Evolutionary conservation across 1,140 invertebrate species (phyloP).

Genomic region (Drosophila virilis): DNA sequence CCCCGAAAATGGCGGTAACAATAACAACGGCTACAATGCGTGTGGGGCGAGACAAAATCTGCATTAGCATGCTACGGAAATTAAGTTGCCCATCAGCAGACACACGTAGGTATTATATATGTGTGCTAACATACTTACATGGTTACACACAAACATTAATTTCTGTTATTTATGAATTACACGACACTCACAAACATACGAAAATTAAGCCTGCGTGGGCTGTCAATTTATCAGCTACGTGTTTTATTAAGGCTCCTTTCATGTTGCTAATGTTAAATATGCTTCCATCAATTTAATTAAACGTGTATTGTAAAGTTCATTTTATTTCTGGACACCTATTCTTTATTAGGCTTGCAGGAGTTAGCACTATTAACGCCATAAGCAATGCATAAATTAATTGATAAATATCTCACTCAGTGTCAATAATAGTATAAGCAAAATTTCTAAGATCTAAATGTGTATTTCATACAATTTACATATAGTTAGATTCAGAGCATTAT

Average conservation of each 20-base stretch:
- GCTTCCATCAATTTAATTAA: background rate
- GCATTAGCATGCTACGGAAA: conserved; percentile 75
- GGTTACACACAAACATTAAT: background rate
- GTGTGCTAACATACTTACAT: conserved; percentile 9
- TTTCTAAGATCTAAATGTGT: no score
- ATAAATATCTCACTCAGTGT: no score
- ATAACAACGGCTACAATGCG: conserved; percentile 8
- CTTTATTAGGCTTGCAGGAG: no score
- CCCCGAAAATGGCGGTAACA: conserved; percentile 44
- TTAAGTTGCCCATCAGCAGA: conserved; percentile 66
- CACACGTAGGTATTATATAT: conserved; percentile 39
- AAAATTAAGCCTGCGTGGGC: conserved; percentile 1
- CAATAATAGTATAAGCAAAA: no score
- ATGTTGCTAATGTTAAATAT: background rate
- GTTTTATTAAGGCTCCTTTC: conserved; percentile 1
- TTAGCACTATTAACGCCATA: no score
- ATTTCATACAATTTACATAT: no score
- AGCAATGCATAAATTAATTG: no score
- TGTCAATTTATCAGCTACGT: conserved; percentile 1
- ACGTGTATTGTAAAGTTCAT: background rate
- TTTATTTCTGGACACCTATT: background rate
- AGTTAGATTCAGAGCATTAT: no score
- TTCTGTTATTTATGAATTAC: conserved; percentile 14
- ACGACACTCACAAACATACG: conserved; percentile 8
- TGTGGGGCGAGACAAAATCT: conserved; percentile 46